Evolutionary conservation across 2,113 vertebrate genomes (phyloP).

Genomic region (Laticauda colubrina): DNA sequence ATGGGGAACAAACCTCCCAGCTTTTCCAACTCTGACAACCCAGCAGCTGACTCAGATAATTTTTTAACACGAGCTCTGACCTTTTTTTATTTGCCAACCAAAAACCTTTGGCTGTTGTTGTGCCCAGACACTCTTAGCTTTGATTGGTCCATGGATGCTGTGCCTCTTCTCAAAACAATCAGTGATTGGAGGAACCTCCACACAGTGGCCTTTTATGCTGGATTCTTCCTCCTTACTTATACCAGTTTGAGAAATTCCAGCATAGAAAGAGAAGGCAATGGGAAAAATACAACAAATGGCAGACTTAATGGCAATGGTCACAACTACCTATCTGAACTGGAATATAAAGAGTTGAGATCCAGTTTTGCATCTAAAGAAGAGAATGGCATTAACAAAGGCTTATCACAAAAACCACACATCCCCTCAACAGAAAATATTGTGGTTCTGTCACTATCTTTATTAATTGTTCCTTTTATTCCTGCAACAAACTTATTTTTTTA

Average conservation of each 20-base stretch:
- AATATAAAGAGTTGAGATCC: conserved; percentile 73
- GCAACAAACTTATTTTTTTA: conserved; percentile 99
- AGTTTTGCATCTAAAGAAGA: conserved; percentile 73
- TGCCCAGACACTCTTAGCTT: conserved; percentile 96
- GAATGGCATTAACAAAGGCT: conserved; percentile 82
- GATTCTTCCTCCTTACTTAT: conserved; percentile 80
- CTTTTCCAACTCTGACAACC: conserved; percentile 99
- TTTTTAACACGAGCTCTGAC: conserved; percentile 85
- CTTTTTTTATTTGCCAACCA: conserved; percentile 88
- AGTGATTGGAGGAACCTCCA: conserved; percentile 90
- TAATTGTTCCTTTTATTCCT: conserved; percentile 92
- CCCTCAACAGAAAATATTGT: conserved; percentile 90
- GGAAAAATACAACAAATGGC: conserved; percentile 84
- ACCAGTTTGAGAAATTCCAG: conserved; percentile 75
- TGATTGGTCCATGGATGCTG: conserved; percentile 98
- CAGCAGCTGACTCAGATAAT: conserved; percentile 88
- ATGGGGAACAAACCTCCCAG: conserved; percentile 99
- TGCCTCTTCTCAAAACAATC: conserved; percentile 86
- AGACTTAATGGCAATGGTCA: conserved; percentile 90
- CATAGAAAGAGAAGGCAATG: conserved; percentile 76
- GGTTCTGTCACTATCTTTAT: conserved; percentile 87
- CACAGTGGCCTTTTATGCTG: conserved; percentile 83
- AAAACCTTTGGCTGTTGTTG: conserved; percentile 92
- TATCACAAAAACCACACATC: conserved; percentile 75
- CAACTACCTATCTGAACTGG: conserved; percentile 81